Base-by-base conservation (phyloP, 2,113 vertebrate genomes). In the Sciurus niger region DNA sequence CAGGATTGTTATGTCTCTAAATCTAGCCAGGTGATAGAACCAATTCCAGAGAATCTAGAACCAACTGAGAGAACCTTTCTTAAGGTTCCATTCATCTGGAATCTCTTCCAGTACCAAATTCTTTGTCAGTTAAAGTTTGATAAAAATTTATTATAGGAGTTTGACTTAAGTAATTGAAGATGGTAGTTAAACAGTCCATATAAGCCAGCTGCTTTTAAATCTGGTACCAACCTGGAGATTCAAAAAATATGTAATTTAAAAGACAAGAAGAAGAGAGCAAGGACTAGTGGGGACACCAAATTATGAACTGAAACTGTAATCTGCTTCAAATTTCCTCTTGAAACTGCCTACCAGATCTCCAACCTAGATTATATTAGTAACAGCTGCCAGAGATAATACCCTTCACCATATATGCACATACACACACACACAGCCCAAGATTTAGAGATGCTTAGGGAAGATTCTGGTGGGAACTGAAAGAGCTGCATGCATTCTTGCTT, bases 1-100 rank as follows among this genome's bases (percentile, higher is more conserved):
- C 10, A 77, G 37, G 51, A 72, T 78, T 51, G 76, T 53, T 82
- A 55, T 55, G 60, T 13, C 43, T 93, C 43, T 95, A 83, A 70
- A 86, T 82, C 40, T 83, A 95, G 55, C 65, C 43, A 90, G 34
- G 70, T 95, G 17, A 82, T 10, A 85, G 34, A 89, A 74, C 22
- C 8, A 84, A 63, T 82, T 74, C 51, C 74, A 86, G 51, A 72
- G 34, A 77, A 82, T 46, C n/a, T 28, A 82, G 48, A 86, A 63
- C 30, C 25, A 63, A 46, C 65, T 94, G 46, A 90, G 40, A 86
- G 63, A 95, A 80, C 2, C 51, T 63, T 76, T 74, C 58, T 60
- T 82, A 70, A 80, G 6, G 28, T 88, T 63, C 32, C 16, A 37
- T 85, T 92, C 43, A 65, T 92, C 51, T 88, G 84, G 11, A 94